Base-by-base conservation (phyloP, 2,888 invertebrate species). In the Cephus rjabovi region DNA sequence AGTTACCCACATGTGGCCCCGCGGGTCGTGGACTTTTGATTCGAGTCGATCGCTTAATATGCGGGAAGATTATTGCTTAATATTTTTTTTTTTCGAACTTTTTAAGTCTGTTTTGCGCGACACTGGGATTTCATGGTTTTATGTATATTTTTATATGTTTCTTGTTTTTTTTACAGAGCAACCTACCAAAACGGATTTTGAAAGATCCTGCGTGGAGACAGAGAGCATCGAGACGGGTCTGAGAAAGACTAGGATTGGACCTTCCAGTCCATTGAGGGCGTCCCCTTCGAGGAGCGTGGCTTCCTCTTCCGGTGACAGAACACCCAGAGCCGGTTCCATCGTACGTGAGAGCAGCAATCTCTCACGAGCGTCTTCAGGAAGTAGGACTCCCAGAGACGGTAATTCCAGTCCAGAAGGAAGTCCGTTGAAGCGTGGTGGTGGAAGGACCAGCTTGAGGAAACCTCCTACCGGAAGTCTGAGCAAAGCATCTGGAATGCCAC, bases 191-290 rank as follows among this genome's bases (percentile, higher is more conserved):
- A 68, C 80, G 15, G 89, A 89, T 56, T 82, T 80, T 75, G 89
- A 86, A 75, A 86, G 89, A 78, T 89, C 89, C 37, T 89, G 90
- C 82, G 90, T 90, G 69, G 90, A 90, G 73, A 90, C 90, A 1
- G 90, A 90, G 1, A 90, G 95, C 86, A 94, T 94, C 84, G 94
- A 94, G 86, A 95, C 95, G 2, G 96, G 96, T 6, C 92, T 96
- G 3, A 93, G 95, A 33, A 95, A 95, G 91, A 96, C 95, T 0
- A 94, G 87, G 70, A 81, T 86, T 34, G 84, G 85, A 1, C 85
- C 85, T 1, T 83, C 85, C 6, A 90, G 88, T 77, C 89, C 90
- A 2, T 73, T 88, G 34, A 82, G 88, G 34, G 83, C 82, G 2
- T 87, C 89, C 0, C 87, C 88, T 0, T 87, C 89, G 12, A 85